A percentile compares a stretch with the other conserved stretches of the same genome.
These are phyloP conservation scores for Acronicta alni DNA, from an alignment of 2,888 invertebrate genomes.

Conservation along the genomic window DNA sequence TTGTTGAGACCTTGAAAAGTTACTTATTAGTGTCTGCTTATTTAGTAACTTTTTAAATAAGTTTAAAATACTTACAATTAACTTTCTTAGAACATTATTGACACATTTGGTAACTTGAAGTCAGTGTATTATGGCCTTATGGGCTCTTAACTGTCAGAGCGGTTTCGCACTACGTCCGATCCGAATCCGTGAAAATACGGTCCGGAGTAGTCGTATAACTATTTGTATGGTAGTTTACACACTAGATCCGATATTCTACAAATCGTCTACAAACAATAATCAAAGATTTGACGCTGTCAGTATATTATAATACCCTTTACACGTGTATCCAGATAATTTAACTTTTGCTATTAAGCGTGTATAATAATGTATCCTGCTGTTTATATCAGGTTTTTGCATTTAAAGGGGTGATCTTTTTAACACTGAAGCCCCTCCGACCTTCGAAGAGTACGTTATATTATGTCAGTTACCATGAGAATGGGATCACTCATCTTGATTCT, in stretches of 20 bases:
- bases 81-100: conserved; percentile 8
- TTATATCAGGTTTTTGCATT: conserved; percentile 22
- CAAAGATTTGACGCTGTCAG: too few relatives aligned
- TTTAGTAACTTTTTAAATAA: too few relatives aligned
- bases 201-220: too few relatives aligned
- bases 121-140: too few relatives aligned
- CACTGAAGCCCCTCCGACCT: conserved; percentile 22
- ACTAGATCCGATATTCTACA: neutral
- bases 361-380: conserved; percentile 14
- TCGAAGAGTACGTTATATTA: conserved; percentile 26
- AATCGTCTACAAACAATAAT: neutral
- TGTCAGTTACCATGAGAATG: conserved; percentile 19
- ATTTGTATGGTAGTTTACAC: too few relatives aligned
- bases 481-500: neutral
- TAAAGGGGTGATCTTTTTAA: conserved; percentile 5
- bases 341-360: conserved; percentile 11
- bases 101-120: neutral
- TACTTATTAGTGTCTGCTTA: too few relatives aligned
- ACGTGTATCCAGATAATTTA: conserved; percentile 15
- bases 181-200: too few relatives aligned
- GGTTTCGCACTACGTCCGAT: too few relatives aligned
- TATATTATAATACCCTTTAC: neutral
- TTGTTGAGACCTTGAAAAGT: too few relatives aligned
- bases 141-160: conserved; percentile 17
- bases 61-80: conserved; percentile 11